phyloP scores from a whole-genome alignment of 2,888 invertebrate genomes.

The Epirrita christyi region DNA sequence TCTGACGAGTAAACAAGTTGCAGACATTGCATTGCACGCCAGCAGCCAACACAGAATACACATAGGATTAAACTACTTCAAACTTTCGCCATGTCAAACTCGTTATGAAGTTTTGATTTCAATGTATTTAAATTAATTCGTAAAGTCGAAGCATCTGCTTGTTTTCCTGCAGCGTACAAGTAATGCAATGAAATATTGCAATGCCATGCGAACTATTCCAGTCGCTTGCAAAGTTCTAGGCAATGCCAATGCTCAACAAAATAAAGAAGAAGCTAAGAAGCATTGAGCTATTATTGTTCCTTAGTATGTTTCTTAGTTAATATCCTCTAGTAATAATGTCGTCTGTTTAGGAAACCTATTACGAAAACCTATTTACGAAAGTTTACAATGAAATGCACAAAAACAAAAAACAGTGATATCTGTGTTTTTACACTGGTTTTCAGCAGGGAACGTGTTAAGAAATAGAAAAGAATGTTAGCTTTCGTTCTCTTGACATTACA shows the following conservation, averaged over 20 bases:
- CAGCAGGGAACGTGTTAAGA: too few relatives aligned
- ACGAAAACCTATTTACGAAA: too few relatives aligned
- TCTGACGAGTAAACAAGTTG: background rate
- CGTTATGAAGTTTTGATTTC: conserved; percentile 50
- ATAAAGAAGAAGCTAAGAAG: too few relatives aligned
- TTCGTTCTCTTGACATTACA: conserved; percentile 10
- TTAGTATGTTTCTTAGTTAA: too few relatives aligned
- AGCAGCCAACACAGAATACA: conserved; percentile 3
- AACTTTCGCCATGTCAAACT: conserved; percentile 46
- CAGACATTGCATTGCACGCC: conserved; percentile 1
- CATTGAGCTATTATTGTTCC: too few relatives aligned
- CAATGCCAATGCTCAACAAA: too few relatives aligned
- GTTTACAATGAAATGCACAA: too few relatives aligned
- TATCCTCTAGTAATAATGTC: too few relatives aligned
- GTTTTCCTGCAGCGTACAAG: conserved; percentile 36
- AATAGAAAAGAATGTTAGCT: conserved; percentile 12
- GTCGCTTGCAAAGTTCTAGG: background rate
- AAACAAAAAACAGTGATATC: too few relatives aligned
- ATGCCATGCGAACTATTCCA: background rate
- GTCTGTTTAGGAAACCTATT: too few relatives aligned
- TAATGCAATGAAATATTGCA: conserved; percentile 32
- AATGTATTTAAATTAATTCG: conserved; percentile 61
- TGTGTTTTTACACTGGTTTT: too few relatives aligned
- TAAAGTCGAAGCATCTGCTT: conserved; percentile 48
- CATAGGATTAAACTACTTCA: conserved; percentile 36